Evolutionary conservation across 2,888 invertebrate genomes (phyloP).

Genomic region (Andrena camellia): DNA sequence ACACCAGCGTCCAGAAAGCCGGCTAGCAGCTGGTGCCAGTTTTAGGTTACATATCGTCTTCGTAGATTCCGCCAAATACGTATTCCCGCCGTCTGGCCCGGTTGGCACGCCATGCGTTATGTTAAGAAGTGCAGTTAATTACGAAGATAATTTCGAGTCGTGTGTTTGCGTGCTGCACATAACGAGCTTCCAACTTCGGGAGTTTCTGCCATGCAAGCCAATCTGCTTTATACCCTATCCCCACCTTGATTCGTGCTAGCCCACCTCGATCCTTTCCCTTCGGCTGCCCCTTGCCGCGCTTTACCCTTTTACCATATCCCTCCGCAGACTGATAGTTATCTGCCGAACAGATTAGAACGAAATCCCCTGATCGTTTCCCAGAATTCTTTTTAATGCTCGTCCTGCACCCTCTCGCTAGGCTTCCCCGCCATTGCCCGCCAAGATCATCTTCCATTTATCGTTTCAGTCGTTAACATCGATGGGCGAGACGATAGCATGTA

Average conservation of each 20-base stretch:
- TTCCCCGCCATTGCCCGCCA: background rate
- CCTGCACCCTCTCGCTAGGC: background rate
- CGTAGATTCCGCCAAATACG: slow-evolving; percentile 79
- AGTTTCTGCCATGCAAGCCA: slow-evolving; percentile 79
- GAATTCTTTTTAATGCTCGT: slow-evolving; percentile 46
- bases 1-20: slow-evolving; percentile 54
- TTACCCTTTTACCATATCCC: slow-evolving; percentile 51
- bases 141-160: slow-evolving; percentile 84
- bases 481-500: background rate
- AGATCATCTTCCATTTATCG: background rate
- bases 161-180: slow-evolving; percentile 84
- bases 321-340: slow-evolving; percentile 69
- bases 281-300: slow-evolving; percentile 40
- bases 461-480: slow-evolving; percentile 6
- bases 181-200: slow-evolving; percentile 81
- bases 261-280: slow-evolving; percentile 10
- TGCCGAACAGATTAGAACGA: slow-evolving; percentile 65
- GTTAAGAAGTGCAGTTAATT: slow-evolving; percentile 85
- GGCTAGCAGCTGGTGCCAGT: slow-evolving; percentile 79
- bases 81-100: slow-evolving; percentile 80
- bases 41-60: slow-evolving; percentile 82
- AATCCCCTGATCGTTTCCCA: slow-evolving; percentile 63
- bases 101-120: slow-evolving; percentile 84
- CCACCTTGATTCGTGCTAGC: slow-evolving; percentile 31
- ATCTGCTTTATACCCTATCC: slow-evolving; percentile 74